These are phyloP conservation scores for Clavelina lepadiformis DNA, from an alignment of 23 tunicate genomes.

Conservation along the genomic window DNA sequence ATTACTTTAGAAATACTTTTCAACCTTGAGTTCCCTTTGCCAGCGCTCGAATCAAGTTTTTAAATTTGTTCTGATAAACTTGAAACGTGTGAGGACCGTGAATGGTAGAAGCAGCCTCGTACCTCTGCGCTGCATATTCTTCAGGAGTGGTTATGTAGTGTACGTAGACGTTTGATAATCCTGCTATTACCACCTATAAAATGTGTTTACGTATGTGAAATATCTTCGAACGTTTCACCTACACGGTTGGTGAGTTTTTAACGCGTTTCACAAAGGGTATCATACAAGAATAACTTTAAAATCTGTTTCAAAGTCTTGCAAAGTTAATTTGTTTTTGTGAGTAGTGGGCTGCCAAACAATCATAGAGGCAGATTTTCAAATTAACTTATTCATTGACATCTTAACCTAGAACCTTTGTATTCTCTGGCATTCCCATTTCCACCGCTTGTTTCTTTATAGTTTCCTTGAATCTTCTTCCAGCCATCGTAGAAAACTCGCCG, in stretches of 20 bases:
- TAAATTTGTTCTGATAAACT: slow-evolving; percentile 42
- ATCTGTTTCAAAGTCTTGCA: too few species aligned
- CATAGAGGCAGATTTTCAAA: too few species aligned
- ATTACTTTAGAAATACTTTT: too few species aligned
- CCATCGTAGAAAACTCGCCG: slow-evolving; percentile 94
- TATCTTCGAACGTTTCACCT: too few species aligned
- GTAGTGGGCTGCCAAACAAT: too few species aligned
- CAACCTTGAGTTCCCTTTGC: slow-evolving; percentile 34
- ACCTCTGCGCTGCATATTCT: slow-evolving; percentile 84
- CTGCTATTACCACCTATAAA: slow-evolving; percentile 76
- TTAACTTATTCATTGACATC: too few species aligned
- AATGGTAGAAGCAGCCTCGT: slow-evolving; percentile 85
- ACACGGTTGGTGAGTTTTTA: too few species aligned
- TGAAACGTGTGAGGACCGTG: slow-evolving; percentile 63
- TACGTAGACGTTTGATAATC: slow-evolving; percentile 81
- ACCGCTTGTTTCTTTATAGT: slow-evolving; percentile 20
- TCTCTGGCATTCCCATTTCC: slow-evolving; percentile 42
- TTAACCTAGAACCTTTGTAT: slow-evolving; percentile 37
- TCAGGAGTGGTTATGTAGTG: slow-evolving; percentile 86
- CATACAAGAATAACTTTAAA: too few species aligned
- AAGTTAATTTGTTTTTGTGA: too few species aligned
- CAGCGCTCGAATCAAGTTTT: slow-evolving; percentile 19
- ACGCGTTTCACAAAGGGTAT: too few species aligned
- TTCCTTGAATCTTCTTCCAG: slow-evolving; percentile 80
- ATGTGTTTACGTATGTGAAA: too few species aligned